Conservation (phyloP, 2,113 vertebrate genomes). For the Anser brachyrhynchus region DNA sequence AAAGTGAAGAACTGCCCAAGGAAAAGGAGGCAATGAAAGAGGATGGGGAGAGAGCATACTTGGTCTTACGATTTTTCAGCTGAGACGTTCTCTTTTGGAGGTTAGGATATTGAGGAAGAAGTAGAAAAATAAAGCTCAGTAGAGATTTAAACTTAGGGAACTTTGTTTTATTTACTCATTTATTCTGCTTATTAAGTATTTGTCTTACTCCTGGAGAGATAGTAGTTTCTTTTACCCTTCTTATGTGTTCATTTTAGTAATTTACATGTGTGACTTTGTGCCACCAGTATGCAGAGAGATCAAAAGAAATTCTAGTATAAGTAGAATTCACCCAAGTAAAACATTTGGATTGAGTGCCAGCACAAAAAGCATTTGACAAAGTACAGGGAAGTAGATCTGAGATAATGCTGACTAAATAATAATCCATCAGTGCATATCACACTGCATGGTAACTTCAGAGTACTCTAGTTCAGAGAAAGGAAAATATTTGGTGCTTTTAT, state of each 20-base stretch:
- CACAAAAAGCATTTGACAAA: not conserved
- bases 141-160: not conserved
- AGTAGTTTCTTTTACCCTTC: not conserved
- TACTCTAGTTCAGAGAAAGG: not conserved
- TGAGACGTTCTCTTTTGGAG: not conserved
- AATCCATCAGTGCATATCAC: not conserved
- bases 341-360: not conserved
- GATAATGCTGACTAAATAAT: not conserved
- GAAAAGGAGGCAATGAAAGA: not conserved
- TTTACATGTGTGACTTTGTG: not conserved
- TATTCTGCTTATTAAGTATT: not conserved
- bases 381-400: not conserved
- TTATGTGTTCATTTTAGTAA: not conserved
- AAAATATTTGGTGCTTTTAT: not conserved
- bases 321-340: not conserved
- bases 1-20: not conserved
- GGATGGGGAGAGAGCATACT: not conserved
- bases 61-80: not conserved
- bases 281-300: not conserved
- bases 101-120: not conserved
- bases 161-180: not conserved
- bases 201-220: not conserved
- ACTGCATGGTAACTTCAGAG: not conserved
- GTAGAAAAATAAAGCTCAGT: not conserved
- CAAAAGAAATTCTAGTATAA: not conserved